phyloP scores from a whole-genome alignment of 2,888 invertebrate genomes.

The Megaustenia siamemsis region DNA sequence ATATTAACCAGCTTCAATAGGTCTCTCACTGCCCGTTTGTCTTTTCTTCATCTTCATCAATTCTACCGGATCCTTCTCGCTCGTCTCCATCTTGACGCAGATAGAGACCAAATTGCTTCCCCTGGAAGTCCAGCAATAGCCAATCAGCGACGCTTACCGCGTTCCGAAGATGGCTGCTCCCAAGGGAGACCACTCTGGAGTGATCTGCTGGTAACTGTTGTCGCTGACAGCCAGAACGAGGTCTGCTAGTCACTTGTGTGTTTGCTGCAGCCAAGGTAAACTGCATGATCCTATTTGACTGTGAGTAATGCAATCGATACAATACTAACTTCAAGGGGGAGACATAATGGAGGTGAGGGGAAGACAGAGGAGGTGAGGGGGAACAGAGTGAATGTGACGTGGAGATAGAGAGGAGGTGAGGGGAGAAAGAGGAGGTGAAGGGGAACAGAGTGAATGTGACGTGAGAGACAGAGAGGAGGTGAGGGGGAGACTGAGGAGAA shows the following conservation, averaged over 20 bases:
- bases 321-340: too few species aligned
- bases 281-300: too few species aligned
- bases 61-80: slow-evolving; percentile 10
- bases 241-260: neutral
- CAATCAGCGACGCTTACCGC: slow-evolving; percentile 45
- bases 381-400: too few species aligned
- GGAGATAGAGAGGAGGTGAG: too few species aligned
- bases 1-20: neutral
- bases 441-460: too few species aligned
- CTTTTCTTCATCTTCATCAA: slow-evolving; percentile 37
- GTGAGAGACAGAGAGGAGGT: too few species aligned
- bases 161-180: slow-evolving; percentile 23
- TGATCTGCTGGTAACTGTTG: slow-evolving; percentile 39
- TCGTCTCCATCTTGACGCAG: slow-evolving; percentile 40
- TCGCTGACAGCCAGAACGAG: neutral
- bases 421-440: too few species aligned
- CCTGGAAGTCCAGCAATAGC: slow-evolving; percentile 40
- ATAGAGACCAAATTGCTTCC: slow-evolving; percentile 46
- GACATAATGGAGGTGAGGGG: too few species aligned
- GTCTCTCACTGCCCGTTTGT: slow-evolving; percentile 24
- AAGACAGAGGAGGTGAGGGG: too few species aligned
- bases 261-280: too few species aligned
- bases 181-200: neutral
- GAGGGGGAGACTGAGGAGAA: too few species aligned
- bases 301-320: too few species aligned